phyloP scores from a whole-genome alignment of 2,113 vertebrate genomes.

The Laticauda laticaudata region DNA sequence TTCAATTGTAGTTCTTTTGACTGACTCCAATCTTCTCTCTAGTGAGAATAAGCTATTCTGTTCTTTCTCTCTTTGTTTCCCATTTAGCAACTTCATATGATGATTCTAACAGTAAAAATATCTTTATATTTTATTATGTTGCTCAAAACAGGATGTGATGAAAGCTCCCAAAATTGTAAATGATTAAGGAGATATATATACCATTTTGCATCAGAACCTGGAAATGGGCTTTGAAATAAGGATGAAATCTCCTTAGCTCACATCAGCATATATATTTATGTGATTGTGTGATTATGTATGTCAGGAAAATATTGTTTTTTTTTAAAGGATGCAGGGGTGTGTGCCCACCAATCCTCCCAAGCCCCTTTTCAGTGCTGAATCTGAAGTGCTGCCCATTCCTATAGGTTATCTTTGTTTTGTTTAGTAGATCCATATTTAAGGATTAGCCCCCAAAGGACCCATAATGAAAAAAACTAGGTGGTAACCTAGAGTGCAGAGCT shows the following conservation, averaged over 20 bases:
- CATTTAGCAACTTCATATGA: slow-evolving; percentile 34
- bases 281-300: not conserved
- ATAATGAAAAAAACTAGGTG: not conserved
- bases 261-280: not conserved
- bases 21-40: slow-evolving; percentile 10
- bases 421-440: not conserved
- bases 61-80: slow-evolving; percentile 25
- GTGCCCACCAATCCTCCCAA: not conserved
- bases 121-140: slow-evolving; percentile 36
- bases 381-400: not conserved
- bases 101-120: slow-evolving; percentile 33
- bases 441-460: not conserved
- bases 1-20: slow-evolving; percentile 21
- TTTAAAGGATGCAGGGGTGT: not conserved
- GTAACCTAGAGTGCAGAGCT: not conserved
- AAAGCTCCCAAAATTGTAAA: not conserved
- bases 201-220: not conserved
- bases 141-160: not conserved
- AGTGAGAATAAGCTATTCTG: not conserved
- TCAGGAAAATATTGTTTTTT: not conserved
- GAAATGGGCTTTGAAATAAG: not conserved
- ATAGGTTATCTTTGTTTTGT: not conserved
- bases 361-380: not conserved
- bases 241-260: not conserved
- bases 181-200: not conserved